Conservation (phyloP, 1,140 invertebrate species). For the Heliconius nattereri region DNA sequence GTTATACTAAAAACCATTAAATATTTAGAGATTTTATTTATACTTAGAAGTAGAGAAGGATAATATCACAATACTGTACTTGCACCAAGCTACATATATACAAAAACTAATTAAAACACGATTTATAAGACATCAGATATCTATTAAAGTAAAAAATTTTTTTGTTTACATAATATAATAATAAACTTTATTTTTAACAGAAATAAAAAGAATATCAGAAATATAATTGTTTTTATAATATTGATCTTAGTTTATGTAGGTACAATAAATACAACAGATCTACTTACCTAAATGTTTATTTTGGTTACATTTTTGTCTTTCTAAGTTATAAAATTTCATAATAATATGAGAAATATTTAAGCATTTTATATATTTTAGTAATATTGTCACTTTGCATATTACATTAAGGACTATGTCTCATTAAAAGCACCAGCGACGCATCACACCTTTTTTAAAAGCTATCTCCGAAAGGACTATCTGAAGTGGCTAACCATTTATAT, state of each 20-base stretch:
- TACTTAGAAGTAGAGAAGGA: not conserved
- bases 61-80: not conserved
- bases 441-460: conserved; percentile 13
- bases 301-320: not conserved
- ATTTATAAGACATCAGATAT: not conserved
- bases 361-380: conserved; percentile 10
- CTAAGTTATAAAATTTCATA: conserved; percentile 1
- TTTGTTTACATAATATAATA: not conserved
- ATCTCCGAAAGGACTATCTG: not conserved
- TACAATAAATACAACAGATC: not conserved
- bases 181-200: not conserved
- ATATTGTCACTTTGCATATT: conserved; percentile 20
- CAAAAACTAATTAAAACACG: not conserved
- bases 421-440: conserved; percentile 33
- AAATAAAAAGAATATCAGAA: not conserved
- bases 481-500: not conserved
- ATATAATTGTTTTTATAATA: too few species aligned
- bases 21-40: not conserved
- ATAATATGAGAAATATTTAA: not conserved
- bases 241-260: not conserved
- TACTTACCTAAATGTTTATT: not conserved
- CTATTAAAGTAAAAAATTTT: not conserved
- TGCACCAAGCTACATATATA: not conserved
- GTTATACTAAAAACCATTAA: not conserved
- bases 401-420: not conserved